phyloP scores from a whole-genome alignment of 2,888 invertebrate species.

The Sinodicranocentrus sp. region DNA sequence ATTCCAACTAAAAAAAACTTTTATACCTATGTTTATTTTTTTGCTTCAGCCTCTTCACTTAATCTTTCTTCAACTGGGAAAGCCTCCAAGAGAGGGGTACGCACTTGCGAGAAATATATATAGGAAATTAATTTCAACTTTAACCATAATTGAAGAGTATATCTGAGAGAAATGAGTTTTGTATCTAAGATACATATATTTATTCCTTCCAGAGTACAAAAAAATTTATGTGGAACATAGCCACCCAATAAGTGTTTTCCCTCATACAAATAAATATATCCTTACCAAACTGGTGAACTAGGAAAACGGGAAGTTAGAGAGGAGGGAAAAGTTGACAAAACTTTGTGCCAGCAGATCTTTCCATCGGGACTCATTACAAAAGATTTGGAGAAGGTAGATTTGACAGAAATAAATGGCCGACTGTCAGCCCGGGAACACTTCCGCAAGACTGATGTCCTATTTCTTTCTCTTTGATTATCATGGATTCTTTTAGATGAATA shows the following conservation, averaged over 20 bases:
- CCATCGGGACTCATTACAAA: slow-evolving; percentile 70
- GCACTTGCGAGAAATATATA: too few species aligned
- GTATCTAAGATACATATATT: neutral
- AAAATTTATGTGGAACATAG: too few species aligned
- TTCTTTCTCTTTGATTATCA: slow-evolving; percentile 66
- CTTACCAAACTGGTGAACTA: neutral
- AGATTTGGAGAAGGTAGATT: slow-evolving; percentile 68
- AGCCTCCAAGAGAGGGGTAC: too few species aligned
- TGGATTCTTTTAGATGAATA: slow-evolving; percentile 41
- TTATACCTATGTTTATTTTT: too few species aligned
- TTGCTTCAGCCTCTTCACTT: too few species aligned
- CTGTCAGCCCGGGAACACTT: slow-evolving; percentile 68
- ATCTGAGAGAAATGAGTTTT: neutral
- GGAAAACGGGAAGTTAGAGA: slow-evolving; percentile 12
- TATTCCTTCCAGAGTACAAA: neutral
- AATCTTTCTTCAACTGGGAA: too few species aligned
- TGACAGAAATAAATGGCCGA: slow-evolving; percentile 69
- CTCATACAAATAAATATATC: slow-evolving; percentile 10
- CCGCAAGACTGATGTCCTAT: slow-evolving; percentile 68
- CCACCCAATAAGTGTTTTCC: too few species aligned
- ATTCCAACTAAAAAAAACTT: too few species aligned
- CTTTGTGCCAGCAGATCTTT: slow-evolving; percentile 48
- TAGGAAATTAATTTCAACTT: slow-evolving; percentile 32
- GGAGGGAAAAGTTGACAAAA: slow-evolving; percentile 27
- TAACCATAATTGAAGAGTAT: slow-evolving; percentile 13